Percentiles rank a stretch among this genome's conserved stretches.
These are phyloP conservation scores for Spodoptera frugiperda DNA, from an alignment of 1,140 invertebrate species.

Conservation along the genomic window DNA sequence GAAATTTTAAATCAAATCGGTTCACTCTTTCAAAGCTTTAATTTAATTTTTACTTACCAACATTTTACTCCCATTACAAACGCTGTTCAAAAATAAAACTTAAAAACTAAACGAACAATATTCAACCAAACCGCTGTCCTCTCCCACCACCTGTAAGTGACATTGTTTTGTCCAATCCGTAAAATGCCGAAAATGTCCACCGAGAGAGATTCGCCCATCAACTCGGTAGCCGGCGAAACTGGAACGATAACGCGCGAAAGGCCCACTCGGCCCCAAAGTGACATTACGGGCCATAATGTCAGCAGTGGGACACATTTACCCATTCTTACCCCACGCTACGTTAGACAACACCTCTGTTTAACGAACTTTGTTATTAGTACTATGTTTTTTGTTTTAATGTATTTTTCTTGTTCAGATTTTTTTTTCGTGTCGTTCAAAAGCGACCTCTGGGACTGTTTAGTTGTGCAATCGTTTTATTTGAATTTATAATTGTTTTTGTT, in stretches of 20 bases:
- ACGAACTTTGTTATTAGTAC: constrained; percentile 50
- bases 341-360: constrained; percentile 32
- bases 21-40: no score
- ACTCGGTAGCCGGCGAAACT: constrained; percentile 29
- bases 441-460: constrained; percentile 12
- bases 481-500: constrained; percentile 6
- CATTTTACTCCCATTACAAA: no score
- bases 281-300: constrained; percentile 47
- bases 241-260: constrained; percentile 38
- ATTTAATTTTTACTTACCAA: no score
- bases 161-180: constrained; percentile 34
- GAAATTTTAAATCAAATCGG: no score
- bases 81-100: no score
- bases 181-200: constrained; percentile 37
- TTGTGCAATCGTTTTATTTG: background rate
- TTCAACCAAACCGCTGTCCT: background rate
- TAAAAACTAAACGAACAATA: background rate
- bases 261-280: constrained; percentile 36
- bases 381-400: constrained; percentile 45
- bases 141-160: constrained; percentile 15
- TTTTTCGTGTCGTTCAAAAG: background rate
- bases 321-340: constrained; percentile 30
- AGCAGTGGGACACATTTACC: constrained; percentile 39
- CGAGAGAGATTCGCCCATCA: constrained; percentile 45
- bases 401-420: constrained; percentile 40